Base-by-base conservation (phyloP, 1,140 invertebrate genomes). In the Drosophila pallidifrons region DNA sequence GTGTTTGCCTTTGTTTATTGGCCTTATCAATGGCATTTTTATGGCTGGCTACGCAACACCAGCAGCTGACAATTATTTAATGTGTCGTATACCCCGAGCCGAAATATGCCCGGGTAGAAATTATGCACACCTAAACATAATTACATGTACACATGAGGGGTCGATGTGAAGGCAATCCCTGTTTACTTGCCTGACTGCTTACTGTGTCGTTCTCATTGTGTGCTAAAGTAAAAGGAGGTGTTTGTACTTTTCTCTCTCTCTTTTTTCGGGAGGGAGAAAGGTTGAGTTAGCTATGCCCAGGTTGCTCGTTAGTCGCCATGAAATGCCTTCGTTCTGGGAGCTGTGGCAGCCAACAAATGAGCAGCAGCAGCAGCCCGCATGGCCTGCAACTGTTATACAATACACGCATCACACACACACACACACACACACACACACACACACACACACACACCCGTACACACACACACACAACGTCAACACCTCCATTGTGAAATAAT, bases 281-380 rank as follows among this genome's bases (percentile, higher is more conserved):
- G 41, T 58, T 15, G 69, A 28, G 51, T 58, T 69, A 49, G 57
- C 60, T 75, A 83, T 88, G 77, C 83, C 83, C 83, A 65, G 66
- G 82, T 72, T 76, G 80, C 73, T 87, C 83, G 83, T 87, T 88
- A 88, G 80, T 75, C 77, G 68, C 78, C 80, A 77, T 87, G 71
- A 86, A 86, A 87, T 86, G 82, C 81, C 77, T 74, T 59, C 78
- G 81, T 83, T 64, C 45, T 32, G 73, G 67, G 73, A 75, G 38
- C 52, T 41, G 51, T 57, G 52, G 32, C 43, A 65, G 72, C 43
- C 81, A 68, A 79, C 77, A 85, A 81, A 85, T 81, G 76, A 85
- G 77, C 83, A 76, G 11, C 43, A 85, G 77, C 83, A 76, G 11
- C 43, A 52, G 52, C 74, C 83, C 79, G 76, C 82, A 86, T 86